Evolutionary conservation across 2,888 invertebrate species (phyloP).

Genomic region (Tanypteryx hageni): DNA sequence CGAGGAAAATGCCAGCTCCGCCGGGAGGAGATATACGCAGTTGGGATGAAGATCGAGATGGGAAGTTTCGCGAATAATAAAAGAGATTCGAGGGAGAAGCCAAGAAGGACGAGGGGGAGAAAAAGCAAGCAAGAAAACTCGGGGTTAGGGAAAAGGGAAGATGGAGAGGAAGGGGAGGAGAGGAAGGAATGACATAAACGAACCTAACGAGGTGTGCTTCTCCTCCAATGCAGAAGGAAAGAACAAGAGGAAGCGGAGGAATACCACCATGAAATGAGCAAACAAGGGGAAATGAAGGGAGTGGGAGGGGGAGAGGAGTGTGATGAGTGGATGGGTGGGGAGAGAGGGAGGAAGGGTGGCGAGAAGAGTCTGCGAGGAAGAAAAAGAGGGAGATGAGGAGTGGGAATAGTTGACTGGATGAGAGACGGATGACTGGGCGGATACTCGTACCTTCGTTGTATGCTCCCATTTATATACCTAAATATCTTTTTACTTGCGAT

Average conservation of each 20-base stretch:
- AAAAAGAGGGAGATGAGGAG: no score
- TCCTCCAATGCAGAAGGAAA: conserved; percentile 32
- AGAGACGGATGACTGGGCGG: no score
- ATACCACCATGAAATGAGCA: conserved; percentile 58
- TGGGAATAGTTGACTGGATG: no score
- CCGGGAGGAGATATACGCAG: not conserved
- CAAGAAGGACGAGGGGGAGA: not conserved
- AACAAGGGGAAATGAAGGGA: conserved; percentile 54
- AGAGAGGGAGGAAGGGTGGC: not conserved
- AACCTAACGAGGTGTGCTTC: conserved; percentile 58
- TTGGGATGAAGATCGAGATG: not conserved
- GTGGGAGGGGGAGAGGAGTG: not conserved
- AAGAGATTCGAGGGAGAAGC: conserved; percentile 9
- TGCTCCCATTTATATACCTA: no score
- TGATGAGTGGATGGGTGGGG: not conserved
- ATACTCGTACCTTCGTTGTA: no score
- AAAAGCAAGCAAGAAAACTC: not conserved
- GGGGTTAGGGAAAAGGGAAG: not conserved
- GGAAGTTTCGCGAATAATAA: conserved; percentile 21
- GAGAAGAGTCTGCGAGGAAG: no score
- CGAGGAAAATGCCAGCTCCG: not conserved
- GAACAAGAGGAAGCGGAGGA: conserved; percentile 56
- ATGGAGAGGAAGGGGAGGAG: not conserved
- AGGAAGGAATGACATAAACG: conserved; percentile 33
- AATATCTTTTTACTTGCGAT: no score